A percentile compares a stretch with the other conserved stretches of the same genome.
Evolutionary conservation across 1,140 invertebrate genomes (phyloP).

Genomic region (Drosophila lacertosa): DNA sequence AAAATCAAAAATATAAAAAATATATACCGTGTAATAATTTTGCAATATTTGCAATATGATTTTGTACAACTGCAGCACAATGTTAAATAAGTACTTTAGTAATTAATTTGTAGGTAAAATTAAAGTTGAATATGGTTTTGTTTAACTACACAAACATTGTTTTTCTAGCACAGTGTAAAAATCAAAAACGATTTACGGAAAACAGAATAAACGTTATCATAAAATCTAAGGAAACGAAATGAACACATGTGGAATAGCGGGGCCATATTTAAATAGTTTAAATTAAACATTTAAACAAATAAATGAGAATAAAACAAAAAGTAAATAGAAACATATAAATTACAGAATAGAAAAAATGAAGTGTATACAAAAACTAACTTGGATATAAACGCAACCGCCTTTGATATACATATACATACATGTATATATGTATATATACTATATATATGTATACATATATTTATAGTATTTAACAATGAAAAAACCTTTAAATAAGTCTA

Average conservation of each 20-base stretch:
- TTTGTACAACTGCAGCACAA: conserved; percentile 60
- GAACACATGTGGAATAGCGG: conserved; percentile 83
- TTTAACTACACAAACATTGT: conserved; percentile 36
- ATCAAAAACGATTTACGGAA: conserved; percentile 28
- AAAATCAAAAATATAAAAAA: conserved; percentile 39
- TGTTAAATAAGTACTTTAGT: conserved; percentile 55
- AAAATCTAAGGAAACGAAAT: conserved; percentile 66
- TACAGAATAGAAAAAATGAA: conserved; percentile 36
- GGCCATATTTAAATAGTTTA: conserved; percentile 84
- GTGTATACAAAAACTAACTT: conserved; percentile 67
- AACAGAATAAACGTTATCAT: conserved; percentile 70
- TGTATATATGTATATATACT: conserved; percentile 30
- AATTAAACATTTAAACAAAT: conserved; percentile 49
- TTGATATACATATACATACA: conserved; percentile 67
- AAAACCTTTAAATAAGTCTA: conserved; percentile 56
- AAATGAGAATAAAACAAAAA: conserved; percentile 45
- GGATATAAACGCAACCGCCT: conserved; percentile 70
- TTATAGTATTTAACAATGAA: conserved; percentile 69
- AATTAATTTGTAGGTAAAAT: conserved; percentile 45
- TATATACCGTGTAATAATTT: conserved; percentile 49
- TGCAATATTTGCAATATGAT: conserved; percentile 78
- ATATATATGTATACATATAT: conserved; percentile 51
- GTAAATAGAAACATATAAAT: conserved; percentile 38
- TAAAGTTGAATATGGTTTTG: conserved; percentile 35
- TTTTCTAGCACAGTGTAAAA: conserved; percentile 51